Evolutionary conservation across 1,140 invertebrate species (phyloP).

Genomic region (Cyphomyrmex costatus): DNA sequence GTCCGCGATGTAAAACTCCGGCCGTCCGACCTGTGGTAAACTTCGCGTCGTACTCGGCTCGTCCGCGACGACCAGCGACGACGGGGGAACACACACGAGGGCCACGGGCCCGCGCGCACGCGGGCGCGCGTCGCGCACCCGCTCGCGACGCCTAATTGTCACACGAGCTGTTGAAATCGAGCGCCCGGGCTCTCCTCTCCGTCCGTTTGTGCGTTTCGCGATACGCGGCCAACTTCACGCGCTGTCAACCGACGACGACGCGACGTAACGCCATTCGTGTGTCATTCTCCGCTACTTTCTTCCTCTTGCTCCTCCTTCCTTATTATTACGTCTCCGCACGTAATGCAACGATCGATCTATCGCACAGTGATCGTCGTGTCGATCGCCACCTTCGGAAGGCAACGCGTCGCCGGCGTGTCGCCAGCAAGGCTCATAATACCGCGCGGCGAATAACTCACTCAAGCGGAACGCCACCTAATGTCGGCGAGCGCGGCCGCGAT

Average conservation of each 20-base stretch:
- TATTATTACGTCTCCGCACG: neutral
- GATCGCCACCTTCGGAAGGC: constrained; percentile 14
- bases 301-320: neutral
- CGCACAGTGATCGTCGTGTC: neutral
- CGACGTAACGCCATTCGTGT: constrained; percentile 7
- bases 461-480: neutral
- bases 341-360: constrained; percentile 2
- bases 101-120: constrained; percentile 38
- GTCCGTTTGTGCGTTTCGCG: neutral
- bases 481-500: constrained; percentile 6
- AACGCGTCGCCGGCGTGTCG: neutral
- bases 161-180: neutral
- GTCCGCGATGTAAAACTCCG: neutral
- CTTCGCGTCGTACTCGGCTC: neutral
- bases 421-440: neutral
- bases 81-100: constrained; percentile 19
- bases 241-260: neutral
- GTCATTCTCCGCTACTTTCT: constrained; percentile 11
- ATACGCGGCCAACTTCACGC: constrained; percentile 25
- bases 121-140: constrained; percentile 42
- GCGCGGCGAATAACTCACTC: constrained; percentile 22
- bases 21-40: too few relatives aligned
- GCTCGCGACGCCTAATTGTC: constrained; percentile 4
- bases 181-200: neutral
- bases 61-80: too few relatives aligned